Evolutionary conservation across 2,888 invertebrate genomes (phyloP), one percentile per base, ranked within the genome.

Genomic region (Yponomeuta evonymella): DNA sequence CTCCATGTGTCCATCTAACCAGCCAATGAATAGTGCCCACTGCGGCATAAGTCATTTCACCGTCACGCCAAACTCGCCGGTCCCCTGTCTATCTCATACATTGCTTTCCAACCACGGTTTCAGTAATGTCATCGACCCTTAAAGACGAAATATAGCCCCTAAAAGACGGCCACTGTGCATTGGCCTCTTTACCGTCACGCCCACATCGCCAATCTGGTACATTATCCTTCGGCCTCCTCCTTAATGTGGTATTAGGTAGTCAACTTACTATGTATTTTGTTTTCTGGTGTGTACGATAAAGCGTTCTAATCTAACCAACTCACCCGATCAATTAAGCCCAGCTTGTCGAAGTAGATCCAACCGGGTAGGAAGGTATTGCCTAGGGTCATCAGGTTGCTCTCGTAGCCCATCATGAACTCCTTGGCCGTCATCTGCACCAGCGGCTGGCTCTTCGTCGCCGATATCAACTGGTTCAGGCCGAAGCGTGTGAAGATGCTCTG

Each of bases 321-420:
- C 88, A 97, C 97, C 87, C 97, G 91, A 88, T 97, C 97, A 76
- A 98, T 97, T 1, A 98, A 93, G 0, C 98, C 98, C 12, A 98
- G 94, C 79, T 96, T 97, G 77, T 97, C 96, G 81, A 97, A 97
- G 72, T 94, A 95, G 71, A 97, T 96, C 96, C 97, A 97, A 12
- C 95, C 94, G 0, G 97, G 96, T 88, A 97, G 87, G 76, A 97
- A 94, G 29, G 95, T 95, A 83, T 97, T 96, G 0, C 97, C 97
- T 71, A 98, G 83, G 1, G 96, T 95, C 86, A 98, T 95, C 72
- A 98, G 89, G 3, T 96, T 92, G n/a, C 96, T 96, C 75, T 95
- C 89, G 87, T 96, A 97, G 0, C 97, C 97, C 89, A 97, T 97
- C 96, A 98, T 96, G 84, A 97, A 97, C 83, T 97, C 97, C 73